Conservation (phyloP, 2,888 invertebrate species). For the Dendrolimus pini region DNA sequence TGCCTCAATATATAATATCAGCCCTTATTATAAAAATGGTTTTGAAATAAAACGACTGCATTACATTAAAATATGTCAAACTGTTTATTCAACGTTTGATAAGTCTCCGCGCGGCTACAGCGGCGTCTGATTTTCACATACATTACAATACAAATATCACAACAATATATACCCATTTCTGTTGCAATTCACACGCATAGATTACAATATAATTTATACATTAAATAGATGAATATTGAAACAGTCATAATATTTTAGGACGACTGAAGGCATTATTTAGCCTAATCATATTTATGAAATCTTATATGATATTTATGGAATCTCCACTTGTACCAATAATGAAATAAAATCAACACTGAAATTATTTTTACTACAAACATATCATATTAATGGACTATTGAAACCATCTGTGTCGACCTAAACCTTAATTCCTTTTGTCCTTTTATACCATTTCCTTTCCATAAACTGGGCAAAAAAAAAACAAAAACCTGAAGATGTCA, state of each 20-base stretch:
- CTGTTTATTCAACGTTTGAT: constrained; percentile 50
- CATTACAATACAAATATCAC: constrained; percentile 46
- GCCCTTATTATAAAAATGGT: too few relatives aligned
- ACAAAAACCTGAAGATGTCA: too few relatives aligned
- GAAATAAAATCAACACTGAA: neutral
- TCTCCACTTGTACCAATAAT: neutral
- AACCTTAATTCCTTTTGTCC: too few relatives aligned
- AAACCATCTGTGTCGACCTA: too few relatives aligned
- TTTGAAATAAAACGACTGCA: constrained; percentile 28
- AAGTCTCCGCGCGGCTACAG: constrained; percentile 25
- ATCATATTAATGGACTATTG: too few relatives aligned
- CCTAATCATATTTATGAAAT: neutral
- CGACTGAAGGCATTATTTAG: neutral
- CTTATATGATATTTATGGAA: neutral
- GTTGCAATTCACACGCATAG: constrained; percentile 15
- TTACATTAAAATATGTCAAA: constrained; percentile 56
- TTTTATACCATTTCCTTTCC: too few relatives aligned
- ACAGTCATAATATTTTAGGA: neutral
- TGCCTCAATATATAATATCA: too few relatives aligned
- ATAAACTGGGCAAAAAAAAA: too few relatives aligned
- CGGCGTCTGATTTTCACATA: constrained; percentile 4
- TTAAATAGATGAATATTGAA: neutral
- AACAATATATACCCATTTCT: constrained; percentile 40
- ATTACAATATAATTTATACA: constrained; percentile 3
- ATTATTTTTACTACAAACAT: too few relatives aligned